Evolutionary conservation across 2,888 invertebrate genomes (phyloP).

Genomic region (Aleiodes leptofemur): DNA sequence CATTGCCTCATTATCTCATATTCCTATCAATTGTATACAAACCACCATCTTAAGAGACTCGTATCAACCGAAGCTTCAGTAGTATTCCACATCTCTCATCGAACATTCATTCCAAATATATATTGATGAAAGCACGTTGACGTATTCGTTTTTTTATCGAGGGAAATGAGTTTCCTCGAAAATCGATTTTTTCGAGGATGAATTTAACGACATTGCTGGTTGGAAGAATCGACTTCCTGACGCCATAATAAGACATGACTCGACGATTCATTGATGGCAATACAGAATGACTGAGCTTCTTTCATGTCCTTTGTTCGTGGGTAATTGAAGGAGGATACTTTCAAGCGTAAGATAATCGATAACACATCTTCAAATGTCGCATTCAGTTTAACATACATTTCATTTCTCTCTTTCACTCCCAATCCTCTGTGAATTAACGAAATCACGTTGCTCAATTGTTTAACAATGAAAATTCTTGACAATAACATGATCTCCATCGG

Average conservation of each 20-base stretch:
- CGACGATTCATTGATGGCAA: conserved; percentile 28
- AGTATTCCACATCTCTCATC: not conserved
- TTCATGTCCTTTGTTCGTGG: conserved; percentile 22
- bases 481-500: conserved; percentile 5
- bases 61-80: too few relatives aligned
- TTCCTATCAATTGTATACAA: too few relatives aligned
- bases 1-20: too few relatives aligned
- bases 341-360: conserved; percentile 33
- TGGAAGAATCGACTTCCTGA: conserved; percentile 19
- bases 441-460: conserved; percentile 24
- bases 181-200: not conserved
- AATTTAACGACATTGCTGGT: conserved; percentile 16
- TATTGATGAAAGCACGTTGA: too few relatives aligned
- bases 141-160: not conserved
- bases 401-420: too few relatives aligned
- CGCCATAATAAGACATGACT: conserved; percentile 26
- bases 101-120: not conserved
- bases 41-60: too few relatives aligned
- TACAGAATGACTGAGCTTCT: conserved; percentile 31
- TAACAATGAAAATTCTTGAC: conserved; percentile 9
- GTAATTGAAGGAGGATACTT: conserved; percentile 35
- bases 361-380: conserved; percentile 10
- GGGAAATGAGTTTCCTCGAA: not conserved
- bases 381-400: not conserved
- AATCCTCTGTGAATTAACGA: not conserved